Evolutionary conservation across 2,888 invertebrate species (phyloP), one percentile per base, ranked within the genome.

Genomic region (Cataglyphis rosenhaueri): DNA sequence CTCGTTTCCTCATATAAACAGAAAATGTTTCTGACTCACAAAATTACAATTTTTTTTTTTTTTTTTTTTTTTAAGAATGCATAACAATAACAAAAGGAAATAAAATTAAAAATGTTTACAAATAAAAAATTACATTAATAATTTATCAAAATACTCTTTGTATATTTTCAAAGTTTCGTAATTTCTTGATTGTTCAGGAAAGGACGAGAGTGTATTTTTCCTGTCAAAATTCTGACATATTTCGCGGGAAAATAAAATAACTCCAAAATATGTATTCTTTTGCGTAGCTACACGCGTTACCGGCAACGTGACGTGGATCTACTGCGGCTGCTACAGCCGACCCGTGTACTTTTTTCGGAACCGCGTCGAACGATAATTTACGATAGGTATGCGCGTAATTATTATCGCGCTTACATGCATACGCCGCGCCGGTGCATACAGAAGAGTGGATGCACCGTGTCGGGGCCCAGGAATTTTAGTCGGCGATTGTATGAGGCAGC

Each of bases 361-460:
- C 48, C 76, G 61, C 76, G 76, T 35, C 81, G 78, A 70, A 78
- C 78, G 59, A 78, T 78, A 78, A 78, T 78, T 78, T 71, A 71
- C 78, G 73, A 78, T 59, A 78, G 78, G 73, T 78, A 78, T 78
- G 78, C 78, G 73, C 78, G 78, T 78, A 78, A 78, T 78, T 78
- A 78, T 78, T 78, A 78, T 70, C 78, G 71, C 78, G 71, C 78
- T 41, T 59, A 78, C 73, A 71, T 41, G 57, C 57, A 70, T 25
- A 52, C 52, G 38, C 65, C 38, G 32, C 57, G 41, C 57, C 78
- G 73, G 32, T 32, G 59, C 57, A 84, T 76, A 74, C n/a, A 70
- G 85, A 84, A 35, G 74, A 87, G 84, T 75, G 81, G 71, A 76
- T 71, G 74, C 75, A 70, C 74, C 78, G 73, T 59, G 59, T 78